phyloP scores from a whole-genome alignment of 1,140 invertebrate species.

The Drosophila melanica region DNA sequence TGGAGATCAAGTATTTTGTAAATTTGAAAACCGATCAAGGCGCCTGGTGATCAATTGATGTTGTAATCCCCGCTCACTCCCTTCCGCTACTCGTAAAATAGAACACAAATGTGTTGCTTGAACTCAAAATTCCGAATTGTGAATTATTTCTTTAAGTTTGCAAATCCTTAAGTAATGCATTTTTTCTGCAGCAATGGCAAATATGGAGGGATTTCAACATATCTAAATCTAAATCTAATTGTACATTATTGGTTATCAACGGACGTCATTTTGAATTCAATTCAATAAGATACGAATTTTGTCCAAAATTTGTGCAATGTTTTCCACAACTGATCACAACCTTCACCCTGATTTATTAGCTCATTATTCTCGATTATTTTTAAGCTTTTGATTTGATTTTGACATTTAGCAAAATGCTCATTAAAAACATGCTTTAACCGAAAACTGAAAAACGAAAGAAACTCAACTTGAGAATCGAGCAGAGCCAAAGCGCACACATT shows the following conservation, averaged over 20 bases:
- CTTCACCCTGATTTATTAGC: constrained; percentile 16
- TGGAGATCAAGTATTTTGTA: constrained; percentile 53
- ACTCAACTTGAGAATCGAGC: constrained; percentile 57
- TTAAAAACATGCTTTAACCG: constrained; percentile 33
- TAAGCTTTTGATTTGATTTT: constrained; percentile 51
- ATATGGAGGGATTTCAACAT: background rate
- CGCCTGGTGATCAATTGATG: constrained; percentile 29
- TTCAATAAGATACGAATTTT: too few species aligned
- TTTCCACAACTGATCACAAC: constrained; percentile 61
- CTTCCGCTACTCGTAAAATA: constrained; percentile 8
- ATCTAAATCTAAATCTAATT: too few species aligned
- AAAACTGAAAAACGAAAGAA: constrained; percentile 32
- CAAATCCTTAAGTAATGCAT: constrained; percentile 9
- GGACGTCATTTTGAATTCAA: too few species aligned
- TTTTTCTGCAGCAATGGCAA: constrained; percentile 26
- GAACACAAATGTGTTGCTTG: constrained; percentile 19
- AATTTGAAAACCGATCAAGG: constrained; percentile 9
- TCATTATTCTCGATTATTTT: constrained; percentile 24
- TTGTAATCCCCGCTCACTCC: constrained; percentile 36
- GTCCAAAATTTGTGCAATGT: too few species aligned
- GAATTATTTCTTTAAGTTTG: constrained; percentile 13
- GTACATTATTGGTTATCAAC: too few species aligned
- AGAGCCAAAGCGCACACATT: constrained; percentile 56
- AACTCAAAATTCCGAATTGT: constrained; percentile 22
- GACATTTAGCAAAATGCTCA: constrained; percentile 67